Conservation (phyloP, 2,113 vertebrate genomes). For the Pardalotus punctatus region DNA sequence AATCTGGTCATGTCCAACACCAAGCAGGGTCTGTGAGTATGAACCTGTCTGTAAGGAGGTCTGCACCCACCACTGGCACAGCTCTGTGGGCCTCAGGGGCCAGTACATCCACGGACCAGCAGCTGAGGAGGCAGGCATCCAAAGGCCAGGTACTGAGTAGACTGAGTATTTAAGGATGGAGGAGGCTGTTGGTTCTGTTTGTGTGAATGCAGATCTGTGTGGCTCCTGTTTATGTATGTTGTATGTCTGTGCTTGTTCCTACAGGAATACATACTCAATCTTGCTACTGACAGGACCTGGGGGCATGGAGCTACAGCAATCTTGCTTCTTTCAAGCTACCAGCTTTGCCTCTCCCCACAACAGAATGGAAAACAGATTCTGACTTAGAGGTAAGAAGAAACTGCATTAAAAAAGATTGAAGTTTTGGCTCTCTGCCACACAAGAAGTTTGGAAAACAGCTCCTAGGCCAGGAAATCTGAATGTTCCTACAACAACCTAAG, state of each 20-base stretch:
- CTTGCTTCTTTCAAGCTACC: neutral
- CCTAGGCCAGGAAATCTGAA: neutral
- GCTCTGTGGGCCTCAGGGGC: neutral
- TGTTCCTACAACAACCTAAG: neutral
- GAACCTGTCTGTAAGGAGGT: neutral
- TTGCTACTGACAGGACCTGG: neutral
- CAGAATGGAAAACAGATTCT: neutral
- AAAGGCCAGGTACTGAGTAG: neutral
- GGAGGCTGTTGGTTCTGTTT: neutral
- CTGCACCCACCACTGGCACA: accelerated
- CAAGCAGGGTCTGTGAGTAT: neutral
- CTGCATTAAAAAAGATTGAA: neutral
- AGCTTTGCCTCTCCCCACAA: neutral
- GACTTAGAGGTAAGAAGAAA: neutral
- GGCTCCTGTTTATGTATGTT: neutral
- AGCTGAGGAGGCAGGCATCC: neutral
- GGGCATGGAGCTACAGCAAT: neutral
- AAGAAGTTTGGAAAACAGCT: neutral
- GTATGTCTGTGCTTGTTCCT: neutral
- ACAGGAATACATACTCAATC: neutral
- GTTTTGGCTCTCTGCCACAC: neutral
- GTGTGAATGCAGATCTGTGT: neutral
- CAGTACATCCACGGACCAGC: neutral
- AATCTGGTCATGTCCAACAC: neutral
- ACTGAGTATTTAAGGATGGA: neutral